Conservation (phyloP, 2,797 vertebrate genomes). For the Myotis myotis region DNA sequence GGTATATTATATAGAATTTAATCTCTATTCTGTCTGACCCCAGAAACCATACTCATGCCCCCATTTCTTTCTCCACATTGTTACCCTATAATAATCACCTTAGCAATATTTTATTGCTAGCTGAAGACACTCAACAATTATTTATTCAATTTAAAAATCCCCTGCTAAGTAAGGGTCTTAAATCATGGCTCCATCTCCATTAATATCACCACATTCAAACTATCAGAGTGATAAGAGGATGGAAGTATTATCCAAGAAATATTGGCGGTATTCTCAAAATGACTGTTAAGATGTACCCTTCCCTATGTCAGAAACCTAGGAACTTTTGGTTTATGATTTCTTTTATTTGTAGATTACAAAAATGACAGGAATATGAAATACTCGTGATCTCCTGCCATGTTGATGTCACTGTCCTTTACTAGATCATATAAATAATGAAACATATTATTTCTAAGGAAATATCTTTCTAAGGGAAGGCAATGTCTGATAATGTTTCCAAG, state of each 20-base stretch:
- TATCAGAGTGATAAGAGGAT: neutral
- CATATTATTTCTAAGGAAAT: neutral
- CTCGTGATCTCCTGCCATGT: neutral
- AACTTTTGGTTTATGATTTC: neutral
- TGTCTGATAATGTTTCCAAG: neutral
- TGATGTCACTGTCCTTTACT: neutral
- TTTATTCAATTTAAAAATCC: neutral
- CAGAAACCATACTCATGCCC: neutral
- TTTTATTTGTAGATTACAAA: neutral
- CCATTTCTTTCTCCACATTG: neutral
- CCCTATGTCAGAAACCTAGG: neutral
- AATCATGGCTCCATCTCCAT: neutral
- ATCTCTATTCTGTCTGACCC: neutral
- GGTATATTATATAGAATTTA: neutral
- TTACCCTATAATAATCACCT: neutral
- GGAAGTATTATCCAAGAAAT: neutral
- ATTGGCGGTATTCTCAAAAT: neutral
- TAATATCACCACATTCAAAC: neutral
- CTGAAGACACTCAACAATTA: neutral
- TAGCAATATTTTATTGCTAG: neutral
- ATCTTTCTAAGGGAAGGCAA: slow-evolving; percentile 1
- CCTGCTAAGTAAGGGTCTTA: neutral
- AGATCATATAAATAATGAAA: neutral
- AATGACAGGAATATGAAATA: neutral
- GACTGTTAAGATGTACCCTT: neutral